Evolutionary conservation across 2,113 vertebrate genomes (phyloP).

Genomic region (Dolichallabes microphthalmus): DNA sequence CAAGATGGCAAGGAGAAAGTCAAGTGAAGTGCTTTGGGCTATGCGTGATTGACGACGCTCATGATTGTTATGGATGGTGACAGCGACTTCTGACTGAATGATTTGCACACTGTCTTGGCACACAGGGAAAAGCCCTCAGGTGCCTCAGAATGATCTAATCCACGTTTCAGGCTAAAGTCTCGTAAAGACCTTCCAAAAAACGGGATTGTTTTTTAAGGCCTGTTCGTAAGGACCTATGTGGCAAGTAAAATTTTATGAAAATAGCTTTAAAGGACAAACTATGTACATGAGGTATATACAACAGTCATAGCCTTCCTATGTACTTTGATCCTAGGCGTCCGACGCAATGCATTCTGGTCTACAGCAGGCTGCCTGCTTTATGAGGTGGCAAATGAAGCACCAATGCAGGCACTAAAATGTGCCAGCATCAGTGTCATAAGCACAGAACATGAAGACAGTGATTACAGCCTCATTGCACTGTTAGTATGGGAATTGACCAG

Average conservation of each 20-base stretch:
- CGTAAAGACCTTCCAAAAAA: conserved; percentile 18
- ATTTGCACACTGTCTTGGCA: conserved; percentile 25
- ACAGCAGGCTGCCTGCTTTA: conserved; percentile 47
- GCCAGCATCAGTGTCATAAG: conserved; percentile 45
- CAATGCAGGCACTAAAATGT: conserved; percentile 37
- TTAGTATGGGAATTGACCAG: conserved; percentile 50
- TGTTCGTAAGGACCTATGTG: neutral
- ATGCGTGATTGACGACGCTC: conserved; percentile 15
- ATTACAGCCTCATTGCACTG: conserved; percentile 54
- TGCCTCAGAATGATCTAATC: conserved; percentile 29
- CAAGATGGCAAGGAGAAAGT: neutral
- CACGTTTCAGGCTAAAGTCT: neutral
- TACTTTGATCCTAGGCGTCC: conserved; percentile 3
- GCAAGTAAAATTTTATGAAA: neutral
- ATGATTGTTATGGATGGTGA: conserved; percentile 40
- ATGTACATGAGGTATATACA: neutral
- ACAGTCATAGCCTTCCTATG: neutral
- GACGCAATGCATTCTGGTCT: conserved; percentile 6
- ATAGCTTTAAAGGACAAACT: neutral
- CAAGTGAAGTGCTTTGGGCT: conserved; percentile 8
- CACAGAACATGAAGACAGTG: conserved; percentile 47
- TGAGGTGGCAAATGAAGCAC: conserved; percentile 53
- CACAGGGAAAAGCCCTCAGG: conserved; percentile 33
- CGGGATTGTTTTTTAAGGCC: neutral
- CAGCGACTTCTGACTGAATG: conserved; percentile 48